Conservation (phyloP, 2,888 invertebrate species). For the Callinectes sapidus region DNA sequence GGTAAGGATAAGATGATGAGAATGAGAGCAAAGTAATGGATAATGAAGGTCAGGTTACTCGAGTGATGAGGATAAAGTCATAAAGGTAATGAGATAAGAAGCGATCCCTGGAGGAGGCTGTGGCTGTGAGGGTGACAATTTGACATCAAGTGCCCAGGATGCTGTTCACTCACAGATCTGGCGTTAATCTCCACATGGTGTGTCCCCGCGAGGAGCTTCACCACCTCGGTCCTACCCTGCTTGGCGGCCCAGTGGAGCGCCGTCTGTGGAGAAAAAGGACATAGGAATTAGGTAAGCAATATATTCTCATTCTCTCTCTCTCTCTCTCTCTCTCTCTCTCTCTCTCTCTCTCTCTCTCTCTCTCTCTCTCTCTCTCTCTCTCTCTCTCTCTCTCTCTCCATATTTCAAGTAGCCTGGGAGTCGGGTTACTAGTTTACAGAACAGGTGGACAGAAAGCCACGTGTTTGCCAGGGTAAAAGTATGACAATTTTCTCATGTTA, state of each 20-base stretch:
- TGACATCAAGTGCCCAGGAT: not conserved
- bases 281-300: not conserved
- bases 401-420: not conserved
- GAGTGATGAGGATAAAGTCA: not conserved
- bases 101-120: not conserved
- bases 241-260: slow-evolving; percentile 98
- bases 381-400: too few relatives aligned
- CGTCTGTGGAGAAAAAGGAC: slow-evolving; percentile 80
- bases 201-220: slow-evolving; percentile 93
- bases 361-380: too few relatives aligned
- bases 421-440: not conserved
- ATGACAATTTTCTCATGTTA: not conserved
- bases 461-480: not conserved
- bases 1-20: not conserved
- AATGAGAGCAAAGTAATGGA: too few relatives aligned
- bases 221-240: slow-evolving; percentile 91
- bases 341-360: not conserved
- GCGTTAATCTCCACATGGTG: slow-evolving; percentile 89
- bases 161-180: slow-evolving; percentile 83
- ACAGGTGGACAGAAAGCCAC: not conserved
- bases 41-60: not conserved
- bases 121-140: not conserved
- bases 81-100: not conserved
- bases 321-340: not conserved
- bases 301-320: not conserved